Base-by-base conservation (phyloP, 2,888 invertebrate species). In the Yponomeuta sedellus region DNA sequence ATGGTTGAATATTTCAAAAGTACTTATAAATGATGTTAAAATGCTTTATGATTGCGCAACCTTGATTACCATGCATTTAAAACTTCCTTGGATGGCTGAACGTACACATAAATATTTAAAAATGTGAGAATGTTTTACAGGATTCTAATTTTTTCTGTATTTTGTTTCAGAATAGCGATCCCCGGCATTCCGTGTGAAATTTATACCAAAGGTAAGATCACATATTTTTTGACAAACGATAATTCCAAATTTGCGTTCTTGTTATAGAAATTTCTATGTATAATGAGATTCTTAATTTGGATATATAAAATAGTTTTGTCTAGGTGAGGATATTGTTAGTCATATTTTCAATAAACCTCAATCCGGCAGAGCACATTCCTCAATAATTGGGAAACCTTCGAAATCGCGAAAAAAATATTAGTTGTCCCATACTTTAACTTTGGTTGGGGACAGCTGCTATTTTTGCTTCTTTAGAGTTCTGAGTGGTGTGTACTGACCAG, bases 71-170 rank as follows among this genome's bases (percentile, higher is more conserved):
- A 90, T 80, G 86, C 89, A 89, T 89, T 85, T 86, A 77, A 80
- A 87, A 89, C 91, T 91, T 91, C 90, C 91, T 91, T 91, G 91
- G 91, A 91, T 91, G 91, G 89, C 91, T 91, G 91, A 90, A 59
- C 59, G 4, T 1, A 59, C 10, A 1, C 4, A 16, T 52, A 19
- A 2, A 22, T 52, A 5, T 59, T 59, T 59, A 1, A 8, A 10
- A 59, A 0, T 4, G 10, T 25, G 8, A 3, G 1, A 20, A 40
- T 39, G 5, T 63, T 39, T 44, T 10, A 63, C 20, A 12, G 16
- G 44, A 16, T 12, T 44, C 12, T 52, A 12, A 52, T 16, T 3
- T 16, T 52, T 5, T 1, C 1, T 52, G 12, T 16, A 12, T 52
- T 52, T 52, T 52, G 16, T 52, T 52, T 52, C 44, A 52, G 44